These are phyloP conservation scores for Norana najaformis DNA, from an alignment of 2,888 invertebrate species.

Conservation along the genomic window DNA sequence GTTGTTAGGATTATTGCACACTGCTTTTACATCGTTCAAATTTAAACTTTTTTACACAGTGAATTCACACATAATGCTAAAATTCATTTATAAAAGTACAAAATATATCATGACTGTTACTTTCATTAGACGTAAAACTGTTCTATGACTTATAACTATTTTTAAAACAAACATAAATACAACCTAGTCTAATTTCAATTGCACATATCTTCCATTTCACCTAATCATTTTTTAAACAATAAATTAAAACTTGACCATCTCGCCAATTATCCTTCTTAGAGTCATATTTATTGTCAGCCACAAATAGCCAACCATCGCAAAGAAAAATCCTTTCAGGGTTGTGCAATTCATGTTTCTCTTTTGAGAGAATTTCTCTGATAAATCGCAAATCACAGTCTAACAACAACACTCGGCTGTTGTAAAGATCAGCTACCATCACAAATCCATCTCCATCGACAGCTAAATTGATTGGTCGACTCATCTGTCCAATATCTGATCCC, in stretches of 20 bases:
- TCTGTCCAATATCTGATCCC: not conserved
- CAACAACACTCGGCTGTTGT: not conserved
- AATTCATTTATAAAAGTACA: not conserved
- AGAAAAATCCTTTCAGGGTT: not conserved
- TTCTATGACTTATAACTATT: not conserved
- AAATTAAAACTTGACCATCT: not conserved
- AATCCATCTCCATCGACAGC: conserved; percentile 4
- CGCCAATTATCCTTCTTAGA: not conserved
- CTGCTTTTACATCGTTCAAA: no score
- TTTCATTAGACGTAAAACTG: not conserved
- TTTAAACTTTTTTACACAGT: no score
- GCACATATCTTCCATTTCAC: not conserved
- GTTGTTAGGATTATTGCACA: no score
- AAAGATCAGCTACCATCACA: not conserved
- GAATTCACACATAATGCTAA: not conserved
- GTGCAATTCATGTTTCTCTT: not conserved
- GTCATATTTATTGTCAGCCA: conserved; percentile 3
- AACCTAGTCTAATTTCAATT: not conserved
- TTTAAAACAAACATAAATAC: no score
- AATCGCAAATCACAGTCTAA: not conserved
- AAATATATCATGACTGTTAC: not conserved
- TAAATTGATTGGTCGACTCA: not conserved
- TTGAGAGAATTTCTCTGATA: not conserved
- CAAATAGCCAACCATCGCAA: not conserved
- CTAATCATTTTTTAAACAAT: not conserved